Evolutionary conservation across 1,140 invertebrate species (phyloP).

Genomic region (Ptiloglossa arizonensis): DNA sequence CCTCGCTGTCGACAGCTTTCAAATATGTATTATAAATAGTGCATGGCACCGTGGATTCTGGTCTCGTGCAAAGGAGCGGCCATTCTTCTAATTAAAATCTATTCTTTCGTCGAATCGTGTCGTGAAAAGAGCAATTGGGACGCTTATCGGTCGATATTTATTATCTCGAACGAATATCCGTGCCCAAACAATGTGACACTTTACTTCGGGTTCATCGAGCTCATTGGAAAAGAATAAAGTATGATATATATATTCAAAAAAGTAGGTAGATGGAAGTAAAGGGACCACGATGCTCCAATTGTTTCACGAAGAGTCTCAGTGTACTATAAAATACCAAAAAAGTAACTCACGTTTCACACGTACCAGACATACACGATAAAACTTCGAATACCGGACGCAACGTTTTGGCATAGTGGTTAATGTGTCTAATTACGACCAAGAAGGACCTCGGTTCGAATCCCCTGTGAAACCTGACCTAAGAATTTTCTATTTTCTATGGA

Average conservation of each 20-base stretch:
- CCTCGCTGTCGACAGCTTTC: not conserved
- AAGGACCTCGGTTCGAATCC: not conserved
- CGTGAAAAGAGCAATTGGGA: not conserved
- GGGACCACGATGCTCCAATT: no score
- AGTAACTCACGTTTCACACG: not conserved
- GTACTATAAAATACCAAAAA: not conserved
- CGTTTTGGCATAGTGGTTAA: not conserved
- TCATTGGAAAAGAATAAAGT: not conserved
- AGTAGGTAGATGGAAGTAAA: not conserved
- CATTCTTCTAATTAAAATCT: slow-evolving; percentile 2
- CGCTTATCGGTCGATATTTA: slow-evolving; percentile 8
- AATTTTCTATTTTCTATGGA: not conserved
- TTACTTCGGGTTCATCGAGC: not conserved
- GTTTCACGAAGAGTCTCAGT: no score
- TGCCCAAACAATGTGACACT: not conserved
- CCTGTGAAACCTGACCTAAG: not conserved
- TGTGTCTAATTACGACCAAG: not conserved
- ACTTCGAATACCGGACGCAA: not conserved
- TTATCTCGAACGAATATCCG: not conserved
- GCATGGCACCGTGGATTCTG: not conserved
- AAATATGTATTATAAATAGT: slow-evolving; percentile 13
- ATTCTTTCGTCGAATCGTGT: not conserved
- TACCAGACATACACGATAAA: not conserved
- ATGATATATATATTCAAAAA: no score
- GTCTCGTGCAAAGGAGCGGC: not conserved